A percentile compares a stretch with the other conserved stretches of the same genome.
These are phyloP conservation scores for Urosaurus nigricauda DNA, from an alignment of 2,797 vertebrate species.

Conservation along the genomic window DNA sequence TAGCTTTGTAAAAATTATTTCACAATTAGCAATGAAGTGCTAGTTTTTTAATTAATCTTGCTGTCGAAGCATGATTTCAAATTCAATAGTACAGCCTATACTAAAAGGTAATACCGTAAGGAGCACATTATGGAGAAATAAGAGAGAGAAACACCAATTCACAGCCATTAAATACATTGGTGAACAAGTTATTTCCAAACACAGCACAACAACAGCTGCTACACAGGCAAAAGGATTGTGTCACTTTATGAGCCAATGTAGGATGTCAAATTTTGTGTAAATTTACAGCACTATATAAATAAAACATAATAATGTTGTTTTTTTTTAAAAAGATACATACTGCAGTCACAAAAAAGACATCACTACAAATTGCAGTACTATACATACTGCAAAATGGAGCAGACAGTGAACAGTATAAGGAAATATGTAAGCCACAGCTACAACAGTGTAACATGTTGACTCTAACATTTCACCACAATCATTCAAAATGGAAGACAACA, in stretches of 20 bases:
- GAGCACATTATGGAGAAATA: background rate
- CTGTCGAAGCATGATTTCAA: background rate
- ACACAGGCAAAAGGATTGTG: constrained; percentile 2
- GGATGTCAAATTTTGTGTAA: too few species aligned
- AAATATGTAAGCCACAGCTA: background rate
- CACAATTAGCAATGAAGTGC: background rate
- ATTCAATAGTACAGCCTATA: background rate
- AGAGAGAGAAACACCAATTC: constrained; percentile 7
- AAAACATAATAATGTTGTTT: too few species aligned
- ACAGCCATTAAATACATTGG: background rate
- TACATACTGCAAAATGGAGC: background rate
- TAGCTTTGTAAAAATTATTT: background rate
- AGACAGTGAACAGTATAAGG: background rate
- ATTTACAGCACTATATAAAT: too few species aligned
- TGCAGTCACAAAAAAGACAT: background rate
- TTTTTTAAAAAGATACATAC: background rate
- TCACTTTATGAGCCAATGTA: background rate
- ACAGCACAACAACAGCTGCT: background rate
- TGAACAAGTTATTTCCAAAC: background rate
- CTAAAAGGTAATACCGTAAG: background rate
- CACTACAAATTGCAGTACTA: background rate
- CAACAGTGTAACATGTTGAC: background rate
- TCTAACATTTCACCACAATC: background rate
- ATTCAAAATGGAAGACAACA: background rate
- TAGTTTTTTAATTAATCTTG: constrained; percentile 8